Evolutionary conservation across 2,888 invertebrate genomes (phyloP).

Genomic region (Sycophila texana): DNA sequence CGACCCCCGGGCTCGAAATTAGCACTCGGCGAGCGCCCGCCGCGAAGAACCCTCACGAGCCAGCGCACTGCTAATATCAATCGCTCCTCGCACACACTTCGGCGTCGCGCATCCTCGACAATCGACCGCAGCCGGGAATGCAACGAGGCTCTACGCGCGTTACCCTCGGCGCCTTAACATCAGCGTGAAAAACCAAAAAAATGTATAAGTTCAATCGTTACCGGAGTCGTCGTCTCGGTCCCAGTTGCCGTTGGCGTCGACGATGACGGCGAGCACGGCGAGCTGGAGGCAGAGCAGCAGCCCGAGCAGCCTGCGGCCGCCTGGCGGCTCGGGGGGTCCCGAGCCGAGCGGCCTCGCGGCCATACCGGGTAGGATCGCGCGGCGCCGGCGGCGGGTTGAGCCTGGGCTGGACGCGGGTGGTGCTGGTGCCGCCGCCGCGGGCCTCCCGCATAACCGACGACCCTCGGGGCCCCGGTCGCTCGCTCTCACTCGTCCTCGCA

Average conservation of each 20-base stretch:
- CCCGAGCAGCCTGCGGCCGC: not conserved
- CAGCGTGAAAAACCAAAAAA: not conserved
- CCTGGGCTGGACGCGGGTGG: not conserved
- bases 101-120: not conserved
- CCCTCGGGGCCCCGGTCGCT: not conserved
- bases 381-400: not conserved
- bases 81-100: not conserved
- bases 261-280: not conserved
- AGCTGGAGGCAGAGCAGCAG: not conserved
- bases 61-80: no score
- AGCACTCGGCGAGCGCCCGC: no score
- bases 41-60: no score
- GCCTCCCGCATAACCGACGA: constrained; percentile 61
- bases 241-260: constrained; percentile 50
- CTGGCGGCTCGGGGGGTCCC: not conserved
- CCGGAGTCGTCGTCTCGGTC: constrained; percentile 50
- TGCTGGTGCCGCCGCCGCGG: constrained; percentile 27
- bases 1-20: no score
- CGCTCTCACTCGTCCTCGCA: constrained; percentile 2
- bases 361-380: not conserved
- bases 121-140: not conserved
- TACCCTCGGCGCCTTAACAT: no score
- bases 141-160: no score
- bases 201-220: not conserved
- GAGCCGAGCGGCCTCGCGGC: constrained; percentile 12